Percentiles rank a stretch among this genome's conserved stretches.
phyloP scores from a whole-genome alignment of 2,113 vertebrate genomes.

The Dipodomys stephensi region DNA sequence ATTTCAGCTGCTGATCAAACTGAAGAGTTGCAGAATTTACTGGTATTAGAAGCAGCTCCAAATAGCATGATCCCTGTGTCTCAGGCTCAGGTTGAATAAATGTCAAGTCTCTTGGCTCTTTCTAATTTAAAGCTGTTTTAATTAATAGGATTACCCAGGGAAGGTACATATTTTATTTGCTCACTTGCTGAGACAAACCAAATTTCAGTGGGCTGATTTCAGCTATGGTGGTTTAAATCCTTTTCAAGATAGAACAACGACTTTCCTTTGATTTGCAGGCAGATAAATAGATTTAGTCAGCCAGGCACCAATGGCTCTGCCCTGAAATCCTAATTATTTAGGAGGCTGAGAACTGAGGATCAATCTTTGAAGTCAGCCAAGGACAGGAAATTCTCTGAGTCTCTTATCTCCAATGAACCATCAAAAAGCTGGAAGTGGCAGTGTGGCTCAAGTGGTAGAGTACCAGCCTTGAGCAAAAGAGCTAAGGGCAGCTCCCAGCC shows the following conservation, averaged over 20 bases:
- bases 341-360: too few species aligned
- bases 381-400: too few species aligned
- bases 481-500: too few species aligned
- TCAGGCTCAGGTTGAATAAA: constrained; percentile 39
- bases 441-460: too few species aligned
- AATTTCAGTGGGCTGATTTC: neutral
- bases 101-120: constrained; percentile 42
- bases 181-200: constrained; percentile 21
- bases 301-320: too few species aligned
- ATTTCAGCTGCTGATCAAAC: neutral
- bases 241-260: neutral
- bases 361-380: too few species aligned
- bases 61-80: neutral
- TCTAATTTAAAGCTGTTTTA: constrained; percentile 55
- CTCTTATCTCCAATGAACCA: too few species aligned
- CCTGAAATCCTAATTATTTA: too few species aligned
- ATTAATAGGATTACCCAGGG: constrained; percentile 27
- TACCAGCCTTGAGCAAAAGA: too few species aligned
- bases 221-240: constrained; percentile 37
- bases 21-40: constrained; percentile 29
- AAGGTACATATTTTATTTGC: neutral
- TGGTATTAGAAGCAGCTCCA: neutral
- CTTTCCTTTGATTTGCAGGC: constrained; percentile 4
- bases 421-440: too few species aligned
- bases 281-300: constrained; percentile 3